These are phyloP conservation scores for Harpagoxenus sublaevis DNA, from an alignment of 2,888 invertebrate species.

Conservation along the genomic window DNA sequence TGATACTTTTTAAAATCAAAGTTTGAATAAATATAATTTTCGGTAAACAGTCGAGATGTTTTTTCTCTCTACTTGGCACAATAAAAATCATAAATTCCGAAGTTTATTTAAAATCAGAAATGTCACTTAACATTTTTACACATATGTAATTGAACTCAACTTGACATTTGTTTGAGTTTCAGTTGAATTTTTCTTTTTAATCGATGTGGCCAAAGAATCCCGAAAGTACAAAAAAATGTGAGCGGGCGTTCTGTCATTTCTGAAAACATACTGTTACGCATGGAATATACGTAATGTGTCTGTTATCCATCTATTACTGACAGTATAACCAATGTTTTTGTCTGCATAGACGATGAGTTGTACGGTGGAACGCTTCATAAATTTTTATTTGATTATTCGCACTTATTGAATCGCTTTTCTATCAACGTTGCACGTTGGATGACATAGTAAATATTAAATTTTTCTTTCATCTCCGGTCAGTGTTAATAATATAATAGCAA, in stretches of 20 bases:
- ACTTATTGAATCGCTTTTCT: constrained; percentile 6
- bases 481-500: constrained; percentile 6
- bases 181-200: constrained; percentile 12
- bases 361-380: constrained; percentile 16
- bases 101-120: not conserved
- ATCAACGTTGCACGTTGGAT: constrained; percentile 6
- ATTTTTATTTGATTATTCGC: constrained; percentile 36
- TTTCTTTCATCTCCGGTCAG: not conserved
- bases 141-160: not conserved
- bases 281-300: constrained; percentile 13
- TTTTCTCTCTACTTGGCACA: not conserved
- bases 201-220: not conserved
- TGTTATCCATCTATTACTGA: constrained; percentile 15
- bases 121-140: constrained; percentile 12
- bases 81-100: constrained; percentile 13
- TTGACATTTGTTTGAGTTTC: constrained; percentile 18
- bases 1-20: not conserved
- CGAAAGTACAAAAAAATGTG: not conserved
- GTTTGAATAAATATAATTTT: not conserved
- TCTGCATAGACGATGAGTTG: constrained; percentile 25
- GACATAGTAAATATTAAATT: constrained; percentile 29
- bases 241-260: constrained; percentile 1
- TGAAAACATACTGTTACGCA: constrained; percentile 12
- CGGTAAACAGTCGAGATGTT: not conserved
- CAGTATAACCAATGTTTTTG: not conserved